Evolutionary conservation across 2,888 invertebrate species (phyloP), one percentile per base, ranked within the genome.

Genomic region (Gymnosoma rotundatum): DNA sequence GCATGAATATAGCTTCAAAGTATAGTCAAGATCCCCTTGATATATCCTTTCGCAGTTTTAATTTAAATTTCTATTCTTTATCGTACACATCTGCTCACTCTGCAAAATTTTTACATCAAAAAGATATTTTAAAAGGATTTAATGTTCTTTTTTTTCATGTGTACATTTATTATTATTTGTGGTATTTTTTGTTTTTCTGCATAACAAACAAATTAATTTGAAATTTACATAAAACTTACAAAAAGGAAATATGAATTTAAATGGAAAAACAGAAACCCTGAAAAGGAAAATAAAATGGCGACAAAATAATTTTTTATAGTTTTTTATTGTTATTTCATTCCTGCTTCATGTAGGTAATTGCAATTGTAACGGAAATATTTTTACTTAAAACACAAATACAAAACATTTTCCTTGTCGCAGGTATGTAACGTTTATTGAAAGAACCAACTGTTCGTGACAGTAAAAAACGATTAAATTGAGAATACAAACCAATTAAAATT

Each of bases 361-460:
- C 63, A 75, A 58, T 66, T 67, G 69, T 32, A 81, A 69, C 18
- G 74, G 36, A 75, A 75, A 69, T 81, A 63, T 48, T 74, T 73
- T 54, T 74, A 32, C 42, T 32, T 32, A 50, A 20, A 32, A 32
- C 32, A 32, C 25, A 25, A 25, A 25, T 25, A 25, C 1, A 45
- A 48, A 10, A 54, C 10, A 4, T 14, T 45, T n/a, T 25, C 42
- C 14, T 36, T 18, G 32, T 25, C 20, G n/a, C 38, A 54, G 38
- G 16, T 32, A 32, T 32, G 32, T 32, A 6, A 32, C 32, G 8
- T 32, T 32, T 32, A 12, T 42, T 48, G n/a, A 42, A 61, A 38
- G 1, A 38, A 7, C 2, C 12, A 64, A 42, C 18, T 38, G 61
- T 52, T 36, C 70, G 20, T 60, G 56, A 12, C 7, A 42, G 10